Conservation (phyloP, 2,797 vertebrate genomes). For the Argyrosomus regius region DNA sequence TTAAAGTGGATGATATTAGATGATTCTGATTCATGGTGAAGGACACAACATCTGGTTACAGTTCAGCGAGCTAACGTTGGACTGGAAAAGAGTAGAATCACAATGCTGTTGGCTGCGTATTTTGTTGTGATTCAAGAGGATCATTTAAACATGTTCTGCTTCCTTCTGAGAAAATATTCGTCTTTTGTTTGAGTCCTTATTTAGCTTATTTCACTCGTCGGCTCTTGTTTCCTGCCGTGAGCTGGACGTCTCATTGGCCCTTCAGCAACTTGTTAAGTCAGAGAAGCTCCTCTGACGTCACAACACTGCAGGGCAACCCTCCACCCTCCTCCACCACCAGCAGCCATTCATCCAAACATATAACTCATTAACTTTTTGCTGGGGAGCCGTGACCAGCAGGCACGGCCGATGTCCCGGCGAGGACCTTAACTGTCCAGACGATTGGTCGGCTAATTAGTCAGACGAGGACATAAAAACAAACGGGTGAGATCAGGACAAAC, state of each 20-base stretch:
- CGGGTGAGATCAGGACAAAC: neutral
- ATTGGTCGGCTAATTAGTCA: constrained; percentile 21
- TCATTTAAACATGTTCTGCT: too few relatives aligned
- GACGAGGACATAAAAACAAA: neutral
- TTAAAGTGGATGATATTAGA: too few relatives aligned
- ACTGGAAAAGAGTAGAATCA: neutral
- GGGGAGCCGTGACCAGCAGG: neutral
- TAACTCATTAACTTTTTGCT: constrained; percentile 9
- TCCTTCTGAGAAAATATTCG: neutral
- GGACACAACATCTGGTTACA: neutral
- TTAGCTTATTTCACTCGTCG: neutral
- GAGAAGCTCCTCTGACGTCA: constrained; percentile 27
- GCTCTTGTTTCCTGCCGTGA: neutral
- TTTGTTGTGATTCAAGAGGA: too few relatives aligned
- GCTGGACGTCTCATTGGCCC: neutral
- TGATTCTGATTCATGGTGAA: too few relatives aligned
- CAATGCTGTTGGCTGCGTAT: neutral
- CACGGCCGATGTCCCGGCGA: constrained; percentile 16
- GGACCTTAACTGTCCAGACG: constrained; percentile 26
- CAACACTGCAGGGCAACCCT: neutral
- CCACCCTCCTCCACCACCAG: neutral
- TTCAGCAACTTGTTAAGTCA: constrained; percentile 12
- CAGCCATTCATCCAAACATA: neutral
- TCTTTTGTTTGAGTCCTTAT: neutral
- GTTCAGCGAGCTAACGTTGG: too few relatives aligned